A percentile compares a stretch with the other conserved stretches of the same genome.
Evolutionary conservation across 2,888 invertebrate species (phyloP).

Genomic region (Gisinianus flammeolus): DNA sequence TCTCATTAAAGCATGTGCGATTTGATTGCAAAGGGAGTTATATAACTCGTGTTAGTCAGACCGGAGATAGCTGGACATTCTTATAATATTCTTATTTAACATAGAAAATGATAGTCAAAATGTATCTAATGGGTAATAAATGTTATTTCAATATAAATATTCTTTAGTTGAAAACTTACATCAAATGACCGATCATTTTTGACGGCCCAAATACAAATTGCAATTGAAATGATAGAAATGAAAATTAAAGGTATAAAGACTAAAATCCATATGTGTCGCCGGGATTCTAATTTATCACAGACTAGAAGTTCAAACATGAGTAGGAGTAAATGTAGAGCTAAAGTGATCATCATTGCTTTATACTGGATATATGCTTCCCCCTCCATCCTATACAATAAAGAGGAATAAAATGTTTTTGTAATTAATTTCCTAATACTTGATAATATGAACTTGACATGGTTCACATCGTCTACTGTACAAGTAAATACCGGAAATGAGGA

Average conservation of each 20-base stretch:
- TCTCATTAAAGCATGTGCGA: no score
- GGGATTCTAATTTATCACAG: slow-evolving; percentile 81
- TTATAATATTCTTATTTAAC: not conserved
- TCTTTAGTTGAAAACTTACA: slow-evolving; percentile 64
- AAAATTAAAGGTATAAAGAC: slow-evolving; percentile 96
- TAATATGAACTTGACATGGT: no score
- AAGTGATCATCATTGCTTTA: slow-evolving; percentile 93
- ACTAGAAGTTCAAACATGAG: slow-evolving; percentile 95
- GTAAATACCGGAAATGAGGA: slow-evolving; percentile 83
- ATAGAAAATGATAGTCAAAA: not conserved
- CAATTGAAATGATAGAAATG: slow-evolving; percentile 94
- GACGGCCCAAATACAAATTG: slow-evolving; percentile 97
- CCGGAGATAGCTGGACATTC: no score
- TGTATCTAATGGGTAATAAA: not conserved
- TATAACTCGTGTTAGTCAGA: no score
- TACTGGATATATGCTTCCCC: slow-evolving; percentile 97
- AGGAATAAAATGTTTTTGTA: not conserved
- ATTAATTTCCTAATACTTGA: no score
- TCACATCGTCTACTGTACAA: no score
- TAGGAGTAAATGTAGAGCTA: slow-evolving; percentile 90
- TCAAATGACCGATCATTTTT: slow-evolving; percentile 98
- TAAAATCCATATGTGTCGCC: slow-evolving; percentile 84
- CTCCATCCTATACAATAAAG: slow-evolving; percentile 73
- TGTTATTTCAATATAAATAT: slow-evolving; percentile 1
- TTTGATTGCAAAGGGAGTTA: no score